A percentile compares a stretch with the other conserved stretches of the same genome.
phyloP scores from a whole-genome alignment of 1,140 invertebrate species.

The Belonocnema kinseyi region DNA sequence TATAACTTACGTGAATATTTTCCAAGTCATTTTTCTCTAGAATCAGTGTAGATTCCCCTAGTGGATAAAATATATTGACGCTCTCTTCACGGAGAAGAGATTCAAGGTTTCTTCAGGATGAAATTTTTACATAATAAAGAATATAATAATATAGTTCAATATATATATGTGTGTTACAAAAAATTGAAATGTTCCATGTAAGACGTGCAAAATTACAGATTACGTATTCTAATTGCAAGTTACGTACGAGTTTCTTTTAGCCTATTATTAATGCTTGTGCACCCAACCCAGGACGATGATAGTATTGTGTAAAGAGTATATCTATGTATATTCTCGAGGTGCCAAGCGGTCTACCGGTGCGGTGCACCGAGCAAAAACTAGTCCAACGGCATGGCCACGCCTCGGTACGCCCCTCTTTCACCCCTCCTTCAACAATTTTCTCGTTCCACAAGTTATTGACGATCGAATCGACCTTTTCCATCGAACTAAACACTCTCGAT shows the following conservation, averaged over 20 bases:
- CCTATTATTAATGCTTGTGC: neutral
- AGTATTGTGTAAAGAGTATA: conserved; percentile 13
- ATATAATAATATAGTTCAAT: too few species aligned
- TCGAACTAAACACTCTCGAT: conserved; percentile 4
- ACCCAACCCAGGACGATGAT: conserved; percentile 2
- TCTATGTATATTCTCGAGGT: conserved; percentile 56
- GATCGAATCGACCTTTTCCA: conserved; percentile 45
- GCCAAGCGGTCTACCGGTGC: conserved; percentile 68
- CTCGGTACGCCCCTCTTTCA: conserved; percentile 51
- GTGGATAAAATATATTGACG: too few species aligned
- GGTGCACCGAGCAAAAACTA: conserved; percentile 64
- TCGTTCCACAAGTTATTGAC: conserved; percentile 31
- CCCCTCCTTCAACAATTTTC: conserved; percentile 48
- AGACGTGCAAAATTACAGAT: conserved; percentile 18
- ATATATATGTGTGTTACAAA: neutral
- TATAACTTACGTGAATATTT: too few species aligned
- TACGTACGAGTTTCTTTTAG: neutral
- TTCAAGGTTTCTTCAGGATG: too few species aligned
- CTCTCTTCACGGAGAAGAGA: too few species aligned
- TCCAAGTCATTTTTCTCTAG: too few species aligned
- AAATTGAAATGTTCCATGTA: neutral
- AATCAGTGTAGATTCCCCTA: too few species aligned
- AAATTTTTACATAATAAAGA: too few species aligned
- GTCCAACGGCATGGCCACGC: conserved; percentile 60
- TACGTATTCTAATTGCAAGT: neutral